These are phyloP conservation scores for Choloepus hoffmanni DNA, from an alignment of 2,113 vertebrate species.

Conservation along the genomic window DNA sequence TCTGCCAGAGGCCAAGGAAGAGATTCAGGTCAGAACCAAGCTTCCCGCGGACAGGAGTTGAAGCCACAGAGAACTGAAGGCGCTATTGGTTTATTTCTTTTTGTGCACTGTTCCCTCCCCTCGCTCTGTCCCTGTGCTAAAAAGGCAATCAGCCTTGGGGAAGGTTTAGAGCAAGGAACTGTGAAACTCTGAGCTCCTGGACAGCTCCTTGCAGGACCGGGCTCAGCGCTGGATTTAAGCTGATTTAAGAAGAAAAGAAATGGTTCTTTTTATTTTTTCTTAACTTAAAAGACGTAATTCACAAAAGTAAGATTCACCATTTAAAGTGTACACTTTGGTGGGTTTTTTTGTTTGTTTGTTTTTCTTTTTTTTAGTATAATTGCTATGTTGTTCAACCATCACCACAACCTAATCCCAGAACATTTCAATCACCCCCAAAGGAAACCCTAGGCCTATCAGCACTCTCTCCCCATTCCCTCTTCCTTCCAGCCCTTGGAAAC, in stretches of 20 bases:
- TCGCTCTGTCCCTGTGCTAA: background rate
- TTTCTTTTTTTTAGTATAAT: background rate
- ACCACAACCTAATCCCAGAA: background rate
- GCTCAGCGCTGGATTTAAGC: background rate
- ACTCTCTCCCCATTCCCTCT: background rate
- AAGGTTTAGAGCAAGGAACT: background rate
- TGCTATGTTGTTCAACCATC: background rate
- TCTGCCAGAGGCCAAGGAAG: slow-evolving; percentile 9
- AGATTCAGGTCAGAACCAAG: background rate
- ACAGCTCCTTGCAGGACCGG: background rate
- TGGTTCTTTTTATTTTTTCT: no score
- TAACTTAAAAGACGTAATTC: background rate
- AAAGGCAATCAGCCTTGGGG: background rate
- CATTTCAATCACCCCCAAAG: background rate
- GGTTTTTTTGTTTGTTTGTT: background rate
- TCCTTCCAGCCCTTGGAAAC: background rate
- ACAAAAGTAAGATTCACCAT: background rate
- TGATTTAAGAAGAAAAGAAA: background rate
- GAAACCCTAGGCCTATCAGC: background rate
- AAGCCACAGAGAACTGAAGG: background rate
- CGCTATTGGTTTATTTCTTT: background rate
- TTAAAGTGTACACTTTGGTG: background rate
- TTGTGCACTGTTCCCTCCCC: background rate
- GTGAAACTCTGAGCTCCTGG: background rate
- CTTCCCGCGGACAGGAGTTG: slow-evolving; percentile 18